These are phyloP conservation scores for Xestia ashworthii DNA, from an alignment of 2,888 invertebrate species.

Conservation along the genomic window DNA sequence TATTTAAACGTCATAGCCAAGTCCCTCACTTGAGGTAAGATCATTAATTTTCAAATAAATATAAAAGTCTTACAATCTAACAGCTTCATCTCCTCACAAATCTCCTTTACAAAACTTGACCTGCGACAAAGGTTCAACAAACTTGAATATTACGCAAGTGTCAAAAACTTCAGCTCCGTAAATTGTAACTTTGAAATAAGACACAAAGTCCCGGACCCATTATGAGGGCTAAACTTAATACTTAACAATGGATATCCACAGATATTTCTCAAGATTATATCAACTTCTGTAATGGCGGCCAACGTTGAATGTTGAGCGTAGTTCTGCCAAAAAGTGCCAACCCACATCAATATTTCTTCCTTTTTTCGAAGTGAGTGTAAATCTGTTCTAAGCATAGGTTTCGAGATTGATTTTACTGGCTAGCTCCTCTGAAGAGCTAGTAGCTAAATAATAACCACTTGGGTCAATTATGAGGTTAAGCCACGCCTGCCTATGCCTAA, in stretches of 20 bases:
- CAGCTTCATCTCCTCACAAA: background rate
- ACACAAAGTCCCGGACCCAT: conserved; percentile 24
- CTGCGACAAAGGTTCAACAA: conserved; percentile 11
- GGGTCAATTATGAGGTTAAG: no score
- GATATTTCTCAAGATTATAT: conserved; percentile 25
- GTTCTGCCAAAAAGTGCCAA: background rate
- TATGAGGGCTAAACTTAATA: conserved; percentile 15
- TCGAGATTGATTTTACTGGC: background rate
- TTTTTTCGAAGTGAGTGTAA: background rate
- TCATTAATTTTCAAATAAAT: background rate
- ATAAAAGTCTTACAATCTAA: background rate
- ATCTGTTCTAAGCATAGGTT: background rate
- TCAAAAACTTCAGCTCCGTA: conserved; percentile 20
- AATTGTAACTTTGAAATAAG: conserved; percentile 55
- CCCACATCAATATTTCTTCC: background rate
- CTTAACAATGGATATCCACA: conserved; percentile 13
- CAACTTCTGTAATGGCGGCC: conserved; percentile 25
- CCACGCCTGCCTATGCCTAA: no score
- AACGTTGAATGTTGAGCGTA: background rate
- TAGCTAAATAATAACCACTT: no score
- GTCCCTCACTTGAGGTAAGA: background rate
- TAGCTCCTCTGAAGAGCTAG: background rate
- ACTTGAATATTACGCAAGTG: conserved; percentile 31
- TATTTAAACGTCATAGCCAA: background rate
- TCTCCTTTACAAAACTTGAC: conserved; percentile 22